phyloP scores from a whole-genome alignment of 2,888 invertebrate species.

The Danaus chrysippus region DNA sequence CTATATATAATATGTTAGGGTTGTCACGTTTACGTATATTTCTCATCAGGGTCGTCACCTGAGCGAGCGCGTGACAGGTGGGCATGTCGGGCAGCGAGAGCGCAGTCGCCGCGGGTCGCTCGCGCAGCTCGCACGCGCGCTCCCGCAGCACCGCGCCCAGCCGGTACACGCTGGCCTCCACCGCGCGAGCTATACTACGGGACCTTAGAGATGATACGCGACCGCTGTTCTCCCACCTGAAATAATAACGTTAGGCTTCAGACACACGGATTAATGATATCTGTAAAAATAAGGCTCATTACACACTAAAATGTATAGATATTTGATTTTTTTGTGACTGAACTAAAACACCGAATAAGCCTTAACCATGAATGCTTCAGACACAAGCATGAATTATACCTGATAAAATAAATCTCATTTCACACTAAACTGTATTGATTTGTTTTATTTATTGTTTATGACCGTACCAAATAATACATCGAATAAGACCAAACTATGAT shows the following conservation, averaged over 20 bases:
- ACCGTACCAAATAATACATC: too few species aligned
- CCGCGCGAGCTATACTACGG: conserved; percentile 63
- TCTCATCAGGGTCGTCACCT: conserved; percentile 48
- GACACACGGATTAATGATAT: background rate
- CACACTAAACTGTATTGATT: too few species aligned
- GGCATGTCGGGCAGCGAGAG: conserved; percentile 80
- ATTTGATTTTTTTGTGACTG: too few species aligned
- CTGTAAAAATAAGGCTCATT: background rate
- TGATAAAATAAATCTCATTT: background rate
- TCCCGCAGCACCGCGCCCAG: conserved; percentile 81
- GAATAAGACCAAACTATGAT: background rate
- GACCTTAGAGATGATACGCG: conserved; percentile 56
- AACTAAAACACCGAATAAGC: too few species aligned
- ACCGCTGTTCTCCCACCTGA: conserved; percentile 82
- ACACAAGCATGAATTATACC: background rate
- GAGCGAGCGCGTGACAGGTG: conserved; percentile 60
- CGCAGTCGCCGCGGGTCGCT: conserved; percentile 84
- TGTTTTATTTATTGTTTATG: too few species aligned
- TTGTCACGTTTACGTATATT: background rate
- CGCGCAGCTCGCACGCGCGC: conserved; percentile 87
- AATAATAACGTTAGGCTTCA: background rate
- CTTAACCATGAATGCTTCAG: too few species aligned
- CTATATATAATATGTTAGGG: background rate
- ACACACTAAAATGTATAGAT: too few species aligned
- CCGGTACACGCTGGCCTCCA: conserved; percentile 88